These are phyloP conservation scores for Lepidocyrtoides sp. DNA, from an alignment of 2,888 invertebrate genomes.

Conservation along the genomic window DNA sequence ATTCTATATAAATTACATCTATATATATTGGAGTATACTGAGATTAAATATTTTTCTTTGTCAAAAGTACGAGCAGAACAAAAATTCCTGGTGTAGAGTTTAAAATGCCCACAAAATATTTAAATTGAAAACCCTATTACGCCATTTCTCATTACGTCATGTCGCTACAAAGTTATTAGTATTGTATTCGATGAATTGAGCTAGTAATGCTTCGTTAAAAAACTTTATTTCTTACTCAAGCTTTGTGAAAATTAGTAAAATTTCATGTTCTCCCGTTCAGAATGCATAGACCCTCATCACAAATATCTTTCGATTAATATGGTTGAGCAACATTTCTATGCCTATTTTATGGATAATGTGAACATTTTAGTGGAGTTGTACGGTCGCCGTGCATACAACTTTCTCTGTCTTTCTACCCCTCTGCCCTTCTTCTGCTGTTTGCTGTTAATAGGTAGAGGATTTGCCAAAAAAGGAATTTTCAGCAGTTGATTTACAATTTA, in stretches of 20 bases:
- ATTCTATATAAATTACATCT: too few species aligned
- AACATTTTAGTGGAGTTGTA: constrained; percentile 50
- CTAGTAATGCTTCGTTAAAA: constrained; percentile 56
- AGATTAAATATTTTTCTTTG: too few species aligned
- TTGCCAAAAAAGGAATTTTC: constrained; percentile 74
- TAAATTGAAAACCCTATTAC: not conserved
- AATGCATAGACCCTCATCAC: too few species aligned
- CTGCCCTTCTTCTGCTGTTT: not conserved
- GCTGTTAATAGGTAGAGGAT: constrained; percentile 50
- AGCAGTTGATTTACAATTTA: constrained; percentile 64
- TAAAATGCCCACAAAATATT: not conserved
- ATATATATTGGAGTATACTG: too few species aligned
- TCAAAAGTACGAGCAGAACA: too few species aligned
- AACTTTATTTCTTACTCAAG: too few species aligned
- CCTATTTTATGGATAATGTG: too few species aligned
- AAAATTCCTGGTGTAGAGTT: too few species aligned
- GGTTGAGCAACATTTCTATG: too few species aligned
- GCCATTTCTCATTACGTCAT: not conserved
- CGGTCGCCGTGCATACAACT: not conserved
- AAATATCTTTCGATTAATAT: too few species aligned
- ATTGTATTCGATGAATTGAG: too few species aligned
- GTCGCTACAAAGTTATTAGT: not conserved
- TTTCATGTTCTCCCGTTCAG: not conserved
- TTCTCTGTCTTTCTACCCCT: not conserved
- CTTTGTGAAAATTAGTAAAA: not conserved